Conservation (phyloP, 2,888 invertebrate genomes). For the Antitype chi region DNA sequence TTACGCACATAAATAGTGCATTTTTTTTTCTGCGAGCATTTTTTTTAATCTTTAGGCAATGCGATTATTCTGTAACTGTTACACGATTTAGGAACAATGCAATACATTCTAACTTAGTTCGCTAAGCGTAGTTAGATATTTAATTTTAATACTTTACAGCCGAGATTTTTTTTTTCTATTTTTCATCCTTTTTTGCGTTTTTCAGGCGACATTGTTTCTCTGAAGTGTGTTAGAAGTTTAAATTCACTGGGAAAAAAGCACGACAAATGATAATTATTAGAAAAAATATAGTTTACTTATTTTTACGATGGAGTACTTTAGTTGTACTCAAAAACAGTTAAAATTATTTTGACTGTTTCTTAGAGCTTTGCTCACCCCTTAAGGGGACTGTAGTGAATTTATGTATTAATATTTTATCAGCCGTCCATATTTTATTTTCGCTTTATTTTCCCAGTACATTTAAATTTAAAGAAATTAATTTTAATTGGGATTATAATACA, state of each 20-base stretch:
- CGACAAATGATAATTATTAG: constrained; percentile 64
- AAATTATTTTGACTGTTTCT: constrained; percentile 43
- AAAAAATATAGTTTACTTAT: constrained; percentile 49
- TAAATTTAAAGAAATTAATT: constrained; percentile 52
- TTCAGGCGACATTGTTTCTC: constrained; percentile 41
- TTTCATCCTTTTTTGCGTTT: constrained; percentile 69
- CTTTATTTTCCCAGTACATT: constrained; percentile 63
- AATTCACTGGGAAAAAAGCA: constrained; percentile 61
- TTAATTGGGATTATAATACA: constrained; percentile 51
- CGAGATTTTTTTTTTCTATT: constrained; percentile 72
- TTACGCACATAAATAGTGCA: constrained; percentile 79
- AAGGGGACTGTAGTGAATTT: constrained; percentile 54
- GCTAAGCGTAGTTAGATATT: constrained; percentile 82
- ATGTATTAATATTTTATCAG: constrained; percentile 55
- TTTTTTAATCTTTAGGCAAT: constrained; percentile 73
- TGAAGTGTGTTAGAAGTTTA: constrained; percentile 47
- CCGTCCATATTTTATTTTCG: constrained; percentile 64
- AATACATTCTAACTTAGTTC: constrained; percentile 84
- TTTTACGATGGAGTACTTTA: constrained; percentile 41
- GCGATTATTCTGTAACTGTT: constrained; percentile 70
- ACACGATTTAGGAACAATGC: constrained; percentile 80
- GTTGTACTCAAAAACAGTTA: constrained; percentile 31
- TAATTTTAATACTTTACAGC: constrained; percentile 76
- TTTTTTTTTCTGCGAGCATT: constrained; percentile 77
- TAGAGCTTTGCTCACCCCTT: constrained; percentile 51